phyloP scores from a whole-genome alignment of 2,113 vertebrate genomes.

The Charina bottae region DNA sequence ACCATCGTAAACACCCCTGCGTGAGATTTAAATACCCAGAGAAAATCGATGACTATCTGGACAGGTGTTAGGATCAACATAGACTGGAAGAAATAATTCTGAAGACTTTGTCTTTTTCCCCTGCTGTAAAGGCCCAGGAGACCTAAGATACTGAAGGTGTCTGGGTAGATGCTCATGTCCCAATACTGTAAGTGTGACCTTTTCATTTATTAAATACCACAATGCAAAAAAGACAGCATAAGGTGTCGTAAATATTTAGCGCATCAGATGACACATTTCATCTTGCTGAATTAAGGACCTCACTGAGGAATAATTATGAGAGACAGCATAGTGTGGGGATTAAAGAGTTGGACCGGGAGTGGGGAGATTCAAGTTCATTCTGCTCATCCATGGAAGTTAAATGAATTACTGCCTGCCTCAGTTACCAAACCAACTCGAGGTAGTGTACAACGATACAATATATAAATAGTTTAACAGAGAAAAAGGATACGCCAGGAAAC shows the following conservation, averaged over 20 bases:
- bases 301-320: neutral
- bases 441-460: neutral
- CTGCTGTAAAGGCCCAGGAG: neutral
- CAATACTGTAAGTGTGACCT: neutral
- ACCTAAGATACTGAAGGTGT: neutral
- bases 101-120: neutral
- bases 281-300: neutral
- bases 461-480: neutral
- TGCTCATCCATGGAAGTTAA: neutral
- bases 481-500: neutral
- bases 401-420: neutral
- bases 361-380: neutral
- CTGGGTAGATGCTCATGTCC: neutral
- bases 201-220: slow-evolving; percentile 15
- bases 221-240: neutral
- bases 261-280: neutral
- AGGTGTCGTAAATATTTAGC: neutral
- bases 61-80: neutral
- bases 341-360: neutral
- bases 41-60: neutral
- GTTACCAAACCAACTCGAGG: neutral
- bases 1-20: neutral
- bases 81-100: neutral
- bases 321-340: neutral
- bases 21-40: neutral